phyloP scores from a whole-genome alignment of 2,888 invertebrate species.

The Drosophila ustulata region DNA sequence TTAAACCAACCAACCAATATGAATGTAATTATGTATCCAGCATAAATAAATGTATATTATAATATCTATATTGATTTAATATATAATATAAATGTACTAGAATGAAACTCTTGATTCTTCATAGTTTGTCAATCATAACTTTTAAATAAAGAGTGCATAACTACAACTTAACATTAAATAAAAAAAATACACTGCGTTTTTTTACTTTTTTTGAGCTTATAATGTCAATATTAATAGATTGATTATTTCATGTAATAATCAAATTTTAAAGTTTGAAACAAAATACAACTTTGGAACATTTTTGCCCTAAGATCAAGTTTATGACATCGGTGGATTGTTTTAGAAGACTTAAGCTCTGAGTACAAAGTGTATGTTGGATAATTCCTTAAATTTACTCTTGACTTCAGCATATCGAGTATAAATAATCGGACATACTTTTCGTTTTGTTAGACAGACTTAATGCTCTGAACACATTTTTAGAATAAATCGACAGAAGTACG shows the following conservation, averaged over 20 bases:
- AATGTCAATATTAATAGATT: conserved; percentile 7
- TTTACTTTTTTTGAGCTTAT: not conserved
- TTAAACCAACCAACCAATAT: conserved; percentile 37
- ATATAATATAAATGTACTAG: conserved; percentile 27
- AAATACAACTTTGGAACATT: not conserved
- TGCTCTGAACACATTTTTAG: not conserved
- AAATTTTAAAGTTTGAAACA: not conserved
- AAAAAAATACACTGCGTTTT: conserved; percentile 19
- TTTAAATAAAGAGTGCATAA: conserved; percentile 60
- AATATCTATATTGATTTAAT: conserved; percentile 51
- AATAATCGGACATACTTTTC: not conserved
- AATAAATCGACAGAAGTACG: not conserved
- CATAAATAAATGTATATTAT: conserved; percentile 56
- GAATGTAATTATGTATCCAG: conserved; percentile 77
- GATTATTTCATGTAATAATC: not conserved
- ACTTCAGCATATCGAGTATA: not conserved
- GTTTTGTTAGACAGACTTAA: not conserved
- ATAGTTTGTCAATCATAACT: conserved; percentile 63
- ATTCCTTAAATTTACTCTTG: not conserved
- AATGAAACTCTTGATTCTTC: conserved; percentile 50
- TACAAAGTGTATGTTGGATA: not conserved
- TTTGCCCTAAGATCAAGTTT: conserved; percentile 1
- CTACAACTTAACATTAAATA: conserved; percentile 41
- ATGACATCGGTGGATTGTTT: conserved; percentile 4
- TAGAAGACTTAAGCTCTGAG: not conserved